phyloP scores from a whole-genome alignment of 2,888 invertebrate genomes.

The Lepeophtheirus nordmannii region DNA sequence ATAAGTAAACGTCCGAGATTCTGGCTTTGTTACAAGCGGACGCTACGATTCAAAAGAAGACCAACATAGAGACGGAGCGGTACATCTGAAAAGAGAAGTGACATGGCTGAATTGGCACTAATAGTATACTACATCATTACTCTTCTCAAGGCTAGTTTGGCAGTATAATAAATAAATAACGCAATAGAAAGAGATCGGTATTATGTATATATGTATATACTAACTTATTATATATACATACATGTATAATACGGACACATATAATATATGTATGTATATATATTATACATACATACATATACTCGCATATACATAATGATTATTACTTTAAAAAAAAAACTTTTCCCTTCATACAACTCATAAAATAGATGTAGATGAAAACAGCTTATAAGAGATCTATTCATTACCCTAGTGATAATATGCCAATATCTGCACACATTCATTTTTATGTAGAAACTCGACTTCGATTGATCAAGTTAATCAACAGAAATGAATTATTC shows the following conservation, averaged over 20 bases:
- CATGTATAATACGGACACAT: neutral
- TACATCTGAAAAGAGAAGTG: neutral
- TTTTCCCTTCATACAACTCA: neutral
- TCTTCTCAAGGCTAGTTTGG: neutral
- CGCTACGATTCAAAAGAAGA: constrained; percentile 3
- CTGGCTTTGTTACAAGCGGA: constrained; percentile 9
- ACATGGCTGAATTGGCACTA: neutral
- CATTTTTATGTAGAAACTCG: too few species aligned
- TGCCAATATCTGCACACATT: too few species aligned
- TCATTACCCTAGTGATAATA: too few species aligned
- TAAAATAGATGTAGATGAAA: too few species aligned
- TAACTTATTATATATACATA: neutral
- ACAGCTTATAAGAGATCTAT: too few species aligned
- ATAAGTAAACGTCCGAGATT: neutral
- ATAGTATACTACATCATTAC: neutral
- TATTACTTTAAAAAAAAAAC: neutral
- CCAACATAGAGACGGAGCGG: neutral
- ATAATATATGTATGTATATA: neutral
- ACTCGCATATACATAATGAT: neutral
- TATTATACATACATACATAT: neutral
- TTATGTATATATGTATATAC: neutral
- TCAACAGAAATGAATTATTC: too few species aligned
- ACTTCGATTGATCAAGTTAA: too few species aligned
- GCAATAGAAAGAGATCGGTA: neutral
- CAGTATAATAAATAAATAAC: neutral